phyloP scores from a whole-genome alignment of 2,113 vertebrate genomes.

The Athene cunicularia region DNA sequence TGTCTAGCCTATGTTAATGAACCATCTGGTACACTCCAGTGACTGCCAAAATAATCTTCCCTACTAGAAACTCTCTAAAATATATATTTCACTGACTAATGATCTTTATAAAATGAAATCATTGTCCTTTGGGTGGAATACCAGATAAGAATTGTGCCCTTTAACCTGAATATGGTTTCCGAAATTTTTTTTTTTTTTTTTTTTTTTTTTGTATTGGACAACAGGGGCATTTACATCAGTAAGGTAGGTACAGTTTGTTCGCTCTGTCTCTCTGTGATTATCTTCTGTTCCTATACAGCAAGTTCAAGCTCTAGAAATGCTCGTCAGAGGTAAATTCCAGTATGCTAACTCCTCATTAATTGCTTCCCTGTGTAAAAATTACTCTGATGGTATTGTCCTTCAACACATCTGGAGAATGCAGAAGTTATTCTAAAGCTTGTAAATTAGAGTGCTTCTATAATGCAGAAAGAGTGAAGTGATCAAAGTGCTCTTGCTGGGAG shows the following conservation, averaged over 20 bases:
- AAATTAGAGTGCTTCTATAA: not conserved
- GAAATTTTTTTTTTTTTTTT: not conserved
- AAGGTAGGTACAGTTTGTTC: not conserved
- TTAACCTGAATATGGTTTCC: slow-evolving; percentile 79
- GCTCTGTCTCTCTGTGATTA: not conserved
- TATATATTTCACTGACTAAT: slow-evolving; percentile 90
- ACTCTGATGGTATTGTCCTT: not conserved
- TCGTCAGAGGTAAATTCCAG: not conserved
- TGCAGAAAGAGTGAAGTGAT: not conserved
- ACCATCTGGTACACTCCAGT: slow-evolving; percentile 88
- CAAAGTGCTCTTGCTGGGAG: not conserved
- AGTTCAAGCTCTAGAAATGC: slow-evolving; percentile 8
- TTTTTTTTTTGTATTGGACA: not conserved
- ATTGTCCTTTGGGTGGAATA: slow-evolving; percentile 82
- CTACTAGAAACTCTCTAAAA: slow-evolving; percentile 77
- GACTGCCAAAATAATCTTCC: slow-evolving; percentile 75
- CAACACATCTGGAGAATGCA: not conserved
- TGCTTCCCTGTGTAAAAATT: not conserved
- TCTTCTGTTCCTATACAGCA: not conserved
- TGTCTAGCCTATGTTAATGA: slow-evolving; percentile 84
- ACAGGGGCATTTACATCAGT: not conserved
- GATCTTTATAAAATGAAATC: slow-evolving; percentile 87
- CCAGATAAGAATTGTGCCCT: slow-evolving; percentile 69
- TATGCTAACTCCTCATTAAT: not conserved
- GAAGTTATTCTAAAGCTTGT: not conserved